Evolutionary conservation across 2,113 vertebrate species (phyloP).

Genomic region (Mobula birostris): DNA sequence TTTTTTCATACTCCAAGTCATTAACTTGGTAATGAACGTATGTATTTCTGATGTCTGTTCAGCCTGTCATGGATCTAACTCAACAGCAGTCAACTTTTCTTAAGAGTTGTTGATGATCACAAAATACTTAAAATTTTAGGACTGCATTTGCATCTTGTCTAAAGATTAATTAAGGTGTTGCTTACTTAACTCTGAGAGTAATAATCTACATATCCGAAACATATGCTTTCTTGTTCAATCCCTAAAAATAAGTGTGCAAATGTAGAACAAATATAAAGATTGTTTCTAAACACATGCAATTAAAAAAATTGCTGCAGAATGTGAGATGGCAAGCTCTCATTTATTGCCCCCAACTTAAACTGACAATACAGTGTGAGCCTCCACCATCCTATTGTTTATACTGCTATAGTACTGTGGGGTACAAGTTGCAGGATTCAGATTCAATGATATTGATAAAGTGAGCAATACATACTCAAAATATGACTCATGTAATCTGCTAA

Average conservation of each 20-base stretch:
- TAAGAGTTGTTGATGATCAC: not conserved
- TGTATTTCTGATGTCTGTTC: slow-evolving; percentile 47
- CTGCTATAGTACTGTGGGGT: not conserved
- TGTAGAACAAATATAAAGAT: not conserved
- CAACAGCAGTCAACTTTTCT: not conserved
- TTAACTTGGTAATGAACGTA: slow-evolving; percentile 51
- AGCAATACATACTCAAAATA: not conserved
- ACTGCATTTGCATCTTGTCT: slow-evolving; percentile 47
- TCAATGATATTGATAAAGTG: not conserved
- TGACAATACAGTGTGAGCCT: not conserved
- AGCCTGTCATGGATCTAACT: slow-evolving; percentile 45
- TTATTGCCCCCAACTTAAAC: not conserved
- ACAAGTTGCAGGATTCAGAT: not conserved
- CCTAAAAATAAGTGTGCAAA: not conserved
- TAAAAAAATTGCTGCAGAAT: not conserved
- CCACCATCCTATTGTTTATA: not conserved
- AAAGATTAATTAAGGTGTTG: slow-evolving; percentile 46
- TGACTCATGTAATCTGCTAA: too few species aligned
- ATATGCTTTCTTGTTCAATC: slow-evolving; percentile 43
- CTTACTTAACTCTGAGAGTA: slow-evolving; percentile 52
- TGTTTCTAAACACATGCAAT: not conserved
- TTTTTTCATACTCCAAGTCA: slow-evolving; percentile 43
- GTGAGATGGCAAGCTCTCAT: not conserved
- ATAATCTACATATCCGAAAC: slow-evolving; percentile 43
- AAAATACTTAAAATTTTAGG: slow-evolving; percentile 44